phyloP scores from a whole-genome alignment of 92 coral and sea anemone genomes.

The Metridium senile region DNA sequence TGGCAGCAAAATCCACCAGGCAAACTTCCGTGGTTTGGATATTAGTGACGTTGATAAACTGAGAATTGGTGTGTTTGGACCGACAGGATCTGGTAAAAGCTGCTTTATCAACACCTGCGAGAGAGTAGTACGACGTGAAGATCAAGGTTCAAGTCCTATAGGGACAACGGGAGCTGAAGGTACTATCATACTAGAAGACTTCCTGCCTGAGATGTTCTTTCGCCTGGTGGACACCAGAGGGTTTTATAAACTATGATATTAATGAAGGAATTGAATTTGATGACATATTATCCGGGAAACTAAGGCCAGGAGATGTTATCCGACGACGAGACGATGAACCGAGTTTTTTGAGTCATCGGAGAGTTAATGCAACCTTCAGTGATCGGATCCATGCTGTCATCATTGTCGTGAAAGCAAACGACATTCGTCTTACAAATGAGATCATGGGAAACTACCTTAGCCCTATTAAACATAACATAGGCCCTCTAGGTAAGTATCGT shows the following conservation, averaged over 20 bases:
- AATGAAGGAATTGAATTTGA: slow-evolving; percentile 47
- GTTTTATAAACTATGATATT: slow-evolving; percentile 46
- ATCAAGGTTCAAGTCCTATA: slow-evolving; percentile 48
- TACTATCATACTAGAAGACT: slow-evolving; percentile 52
- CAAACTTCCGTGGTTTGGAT: slow-evolving; percentile 48
- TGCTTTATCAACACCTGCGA: slow-evolving; percentile 67
- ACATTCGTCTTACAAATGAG: slow-evolving; percentile 32
- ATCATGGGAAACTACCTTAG: slow-evolving; percentile 27
- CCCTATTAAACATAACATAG: slow-evolving; percentile 37
- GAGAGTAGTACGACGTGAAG: slow-evolving; percentile 40
- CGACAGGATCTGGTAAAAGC: slow-evolving; percentile 71
- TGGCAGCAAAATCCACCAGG: slow-evolving; percentile 52
- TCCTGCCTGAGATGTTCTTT: slow-evolving; percentile 54
- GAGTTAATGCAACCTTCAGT: slow-evolving; percentile 38
- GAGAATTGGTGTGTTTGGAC: slow-evolving; percentile 69
- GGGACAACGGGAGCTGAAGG: slow-evolving; percentile 52
- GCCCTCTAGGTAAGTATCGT: slow-evolving; percentile 29
- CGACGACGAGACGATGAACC: neutral
- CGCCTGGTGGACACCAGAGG: slow-evolving; percentile 63
- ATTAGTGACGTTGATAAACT: slow-evolving; percentile 49
- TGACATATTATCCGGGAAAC: slow-evolving; percentile 45
- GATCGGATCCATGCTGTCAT: slow-evolving; percentile 41
- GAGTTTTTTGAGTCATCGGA: neutral
- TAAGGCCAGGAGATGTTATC: slow-evolving; percentile 53
- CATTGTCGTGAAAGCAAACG: slow-evolving; percentile 62